Percentiles rank a stretch among this genome's conserved stretches.
Conservation (phyloP, 2,797 vertebrate species). For the Borostomias antarcticus region DNA sequence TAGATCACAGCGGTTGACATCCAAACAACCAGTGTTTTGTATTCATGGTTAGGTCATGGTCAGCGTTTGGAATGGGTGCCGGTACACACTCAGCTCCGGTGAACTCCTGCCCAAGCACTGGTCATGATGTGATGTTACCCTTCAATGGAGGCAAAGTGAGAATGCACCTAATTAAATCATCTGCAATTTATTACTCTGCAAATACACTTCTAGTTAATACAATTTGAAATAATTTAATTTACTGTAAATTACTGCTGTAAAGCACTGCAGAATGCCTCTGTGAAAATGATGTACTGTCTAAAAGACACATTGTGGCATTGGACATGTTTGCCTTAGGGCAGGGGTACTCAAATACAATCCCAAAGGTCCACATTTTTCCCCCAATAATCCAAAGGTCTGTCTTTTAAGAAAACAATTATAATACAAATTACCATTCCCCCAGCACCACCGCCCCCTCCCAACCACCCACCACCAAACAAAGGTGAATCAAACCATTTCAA, state of each 20-base stretch:
- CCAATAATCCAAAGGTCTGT: no score
- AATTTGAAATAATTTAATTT: constrained; percentile 17
- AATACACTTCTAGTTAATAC: not conserved
- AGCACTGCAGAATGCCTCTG: no score
- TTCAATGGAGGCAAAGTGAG: not conserved
- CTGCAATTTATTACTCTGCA: not conserved
- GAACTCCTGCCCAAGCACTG: no score
- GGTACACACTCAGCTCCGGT: constrained; percentile 15
- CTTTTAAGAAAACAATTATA: not conserved
- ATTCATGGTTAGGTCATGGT: constrained; percentile 28
- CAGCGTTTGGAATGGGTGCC: constrained; percentile 5
- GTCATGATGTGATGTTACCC: no score
- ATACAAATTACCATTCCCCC: no score
- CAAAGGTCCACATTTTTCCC: no score
- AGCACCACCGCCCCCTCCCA: no score
- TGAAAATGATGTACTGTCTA: no score
- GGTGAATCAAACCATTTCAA: no score
- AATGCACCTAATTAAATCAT: constrained; percentile 4
- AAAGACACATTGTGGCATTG: constrained; percentile 33
- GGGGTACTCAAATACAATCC: no score
- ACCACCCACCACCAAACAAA: no score
- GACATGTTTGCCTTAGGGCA: constrained; percentile 34
- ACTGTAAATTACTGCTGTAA: constrained; percentile 4
- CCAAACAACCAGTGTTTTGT: not conserved
- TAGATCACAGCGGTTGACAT: constrained; percentile 28